A percentile compares a stretch with the other conserved stretches of the same genome.
Conservation (phyloP, 2,888 invertebrate genomes). For the Zygogramma bicolorata region DNA sequence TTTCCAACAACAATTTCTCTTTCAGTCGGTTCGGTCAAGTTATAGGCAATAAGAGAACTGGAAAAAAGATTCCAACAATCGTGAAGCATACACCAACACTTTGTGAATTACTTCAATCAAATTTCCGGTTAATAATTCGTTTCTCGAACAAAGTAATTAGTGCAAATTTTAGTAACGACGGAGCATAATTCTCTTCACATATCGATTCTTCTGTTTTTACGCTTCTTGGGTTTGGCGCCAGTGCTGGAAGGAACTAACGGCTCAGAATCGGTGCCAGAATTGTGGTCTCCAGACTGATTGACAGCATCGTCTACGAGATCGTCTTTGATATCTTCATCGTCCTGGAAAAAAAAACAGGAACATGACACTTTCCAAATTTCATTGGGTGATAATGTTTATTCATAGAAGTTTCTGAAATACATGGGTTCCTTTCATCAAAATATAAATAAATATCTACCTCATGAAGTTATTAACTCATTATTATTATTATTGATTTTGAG, state of each 20-base stretch:
- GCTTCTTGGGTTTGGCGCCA: constrained; percentile 47
- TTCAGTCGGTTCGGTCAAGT: constrained; percentile 6
- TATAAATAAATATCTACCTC: no score
- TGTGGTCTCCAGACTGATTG: constrained; percentile 39
- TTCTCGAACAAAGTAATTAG: neutral
- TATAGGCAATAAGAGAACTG: neutral
- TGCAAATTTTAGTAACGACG: neutral
- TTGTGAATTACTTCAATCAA: neutral
- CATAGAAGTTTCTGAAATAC: neutral
- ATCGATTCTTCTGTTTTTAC: constrained; percentile 50
- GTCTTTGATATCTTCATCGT: constrained; percentile 75
- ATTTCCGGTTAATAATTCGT: neutral
- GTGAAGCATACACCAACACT: neutral
- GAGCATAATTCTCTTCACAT: constrained; percentile 43
- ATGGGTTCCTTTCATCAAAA: no score
- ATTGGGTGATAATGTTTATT: constrained; percentile 27
- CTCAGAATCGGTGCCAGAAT: constrained; percentile 42
- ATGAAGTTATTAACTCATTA: no score
- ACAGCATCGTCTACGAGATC: constrained; percentile 75
- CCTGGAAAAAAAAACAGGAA: no score
- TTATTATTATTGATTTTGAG: no score
- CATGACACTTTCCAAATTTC: neutral
- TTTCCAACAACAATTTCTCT: neutral
- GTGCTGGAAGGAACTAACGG: constrained; percentile 19
- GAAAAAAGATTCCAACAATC: neutral